Base-by-base conservation (phyloP, 2,888 invertebrate genomes). In the Phaedon cochleariae region DNA sequence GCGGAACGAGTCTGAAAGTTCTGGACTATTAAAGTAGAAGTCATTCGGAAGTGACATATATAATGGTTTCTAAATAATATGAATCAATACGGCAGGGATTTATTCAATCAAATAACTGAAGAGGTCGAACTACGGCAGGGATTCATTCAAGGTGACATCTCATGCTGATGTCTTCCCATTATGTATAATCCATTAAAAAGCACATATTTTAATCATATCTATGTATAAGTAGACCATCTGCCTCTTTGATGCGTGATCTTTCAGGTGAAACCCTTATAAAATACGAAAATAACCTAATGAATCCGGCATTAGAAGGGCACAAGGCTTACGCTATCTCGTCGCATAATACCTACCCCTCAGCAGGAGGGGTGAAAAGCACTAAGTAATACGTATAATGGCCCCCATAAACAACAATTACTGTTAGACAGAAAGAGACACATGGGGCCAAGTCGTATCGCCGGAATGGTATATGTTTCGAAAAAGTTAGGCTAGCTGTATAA, bases 321-420 rank as follows among this genome's bases (percentile, higher is more conserved):
- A n/a, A 5, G 15, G 41, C 34, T 34, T 9, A 34, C 2, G 34
- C 41, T 41, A 41, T 41, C 15, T 41, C 41, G 15, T 41, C 41
- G 41, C 41, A 6, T 15, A 15, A 3, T 10, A 41, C 26, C 7
- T 15, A 41, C 41, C 15, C 41, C 41, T 41, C 41, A 41, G 41
- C 41, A 15, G 4, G n/a, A n/a, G 37, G 55, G 48, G 41, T 46
- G 49, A 54, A 46, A 46, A 31, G 62, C 74, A 73, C 74, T 78
- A 75, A 77, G 77, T 78, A 77, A 78, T 78, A 78, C 74, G 72
- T 73, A 76, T 78, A 78, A 78, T 78, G 76, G 77, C 64, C 22
- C 7, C 74, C 72, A 77, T 78, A 78, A 78, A 77, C 75, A 74
- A 77, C 77, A 76, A 77, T 78, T 77, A 77, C 73, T 65, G 67